Conservation (phyloP, 2,888 invertebrate genomes). For the Netelia inedita region DNA sequence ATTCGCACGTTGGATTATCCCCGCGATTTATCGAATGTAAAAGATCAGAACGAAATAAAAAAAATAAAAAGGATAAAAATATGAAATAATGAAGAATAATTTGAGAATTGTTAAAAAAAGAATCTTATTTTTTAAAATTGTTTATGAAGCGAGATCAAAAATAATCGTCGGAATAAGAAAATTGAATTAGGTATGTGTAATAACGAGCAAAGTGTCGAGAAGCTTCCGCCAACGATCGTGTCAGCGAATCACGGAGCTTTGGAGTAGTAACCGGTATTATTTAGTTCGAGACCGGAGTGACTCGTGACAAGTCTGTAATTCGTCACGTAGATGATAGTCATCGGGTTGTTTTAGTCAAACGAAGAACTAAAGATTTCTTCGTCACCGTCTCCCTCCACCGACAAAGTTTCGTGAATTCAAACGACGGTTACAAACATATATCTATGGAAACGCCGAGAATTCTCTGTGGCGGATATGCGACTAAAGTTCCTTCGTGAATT, state of each 20-base stretch:
- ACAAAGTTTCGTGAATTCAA: slow-evolving; percentile 18
- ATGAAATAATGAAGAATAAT: no score
- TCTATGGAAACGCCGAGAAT: slow-evolving; percentile 21
- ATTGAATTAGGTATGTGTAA: no score
- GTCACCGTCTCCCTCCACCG: no score
- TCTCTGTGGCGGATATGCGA: slow-evolving; percentile 2
- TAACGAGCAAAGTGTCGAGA: no score
- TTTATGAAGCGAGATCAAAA: no score
- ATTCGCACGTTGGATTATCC: slow-evolving; percentile 39
- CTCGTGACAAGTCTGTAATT: slow-evolving; percentile 18
- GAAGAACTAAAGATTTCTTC: slow-evolving; percentile 10
- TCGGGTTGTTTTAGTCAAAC: background rate
- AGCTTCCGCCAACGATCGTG: no score
- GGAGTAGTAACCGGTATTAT: slow-evolving; percentile 13
- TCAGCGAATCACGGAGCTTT: no score
- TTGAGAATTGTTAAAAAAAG: no score
- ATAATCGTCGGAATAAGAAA: no score
- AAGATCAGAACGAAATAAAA: no score
- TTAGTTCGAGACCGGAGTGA: slow-evolving; percentile 7
- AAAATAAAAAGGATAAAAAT: no score
- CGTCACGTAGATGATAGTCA: background rate
- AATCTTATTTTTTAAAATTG: no score
- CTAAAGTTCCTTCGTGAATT: slow-evolving; percentile 37
- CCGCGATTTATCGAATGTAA: background rate
- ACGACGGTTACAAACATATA: slow-evolving; percentile 10